Evolutionary conservation across 2,797 vertebrate species (phyloP), one percentile per base, ranked within the genome.

Genomic region (Malurus leucopterus): DNA sequence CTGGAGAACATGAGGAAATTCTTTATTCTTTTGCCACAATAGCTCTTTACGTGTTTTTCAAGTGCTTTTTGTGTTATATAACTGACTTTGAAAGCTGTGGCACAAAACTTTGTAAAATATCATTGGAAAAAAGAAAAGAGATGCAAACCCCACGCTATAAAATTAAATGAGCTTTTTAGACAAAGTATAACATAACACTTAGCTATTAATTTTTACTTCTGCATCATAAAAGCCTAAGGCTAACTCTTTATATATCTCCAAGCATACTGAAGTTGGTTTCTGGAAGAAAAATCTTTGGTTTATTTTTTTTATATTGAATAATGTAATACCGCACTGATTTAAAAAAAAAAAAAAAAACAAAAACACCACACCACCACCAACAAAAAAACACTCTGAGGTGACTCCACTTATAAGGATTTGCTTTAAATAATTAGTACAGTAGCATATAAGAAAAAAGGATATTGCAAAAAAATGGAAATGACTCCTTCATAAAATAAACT

Each of bases 11-110:
- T 77, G 90, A 96, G 93, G 96, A 97, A 97, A 96, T 95, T 91
- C 95, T 89, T 95, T 93, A 94, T 96, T 96, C 92, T 94, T 93
- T 93, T 86, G 79, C 61, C 63, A 94, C 90, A 97, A 96, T 96
- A 92, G 78, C 63, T 84, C 73, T 90, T 96, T 93, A 91, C 91
- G 8, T 90, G 49, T 32, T 95, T 77, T 50, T 65, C 54, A 94
- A 96, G 54, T 30, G 36, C 80, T 89, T 92, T 92, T 86, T 87
- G 50, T 84, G 91, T 93, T 95, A 83, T 87, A 62, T 36, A 93
- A 92, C 76, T 86, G 92, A 78, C 93, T 96, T 95, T 95, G 87
- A 97, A 95, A 85, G 90, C 72, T 93, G 65, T 72, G 77, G 69
- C 49, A 70, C 64, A 90, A 94, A 92, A 88, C 85, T 96, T 96